A percentile compares a stretch with the other conserved stretches of the same genome.
Conservation (phyloP, 2,113 vertebrate species). For the Callorhinus ursinus region DNA sequence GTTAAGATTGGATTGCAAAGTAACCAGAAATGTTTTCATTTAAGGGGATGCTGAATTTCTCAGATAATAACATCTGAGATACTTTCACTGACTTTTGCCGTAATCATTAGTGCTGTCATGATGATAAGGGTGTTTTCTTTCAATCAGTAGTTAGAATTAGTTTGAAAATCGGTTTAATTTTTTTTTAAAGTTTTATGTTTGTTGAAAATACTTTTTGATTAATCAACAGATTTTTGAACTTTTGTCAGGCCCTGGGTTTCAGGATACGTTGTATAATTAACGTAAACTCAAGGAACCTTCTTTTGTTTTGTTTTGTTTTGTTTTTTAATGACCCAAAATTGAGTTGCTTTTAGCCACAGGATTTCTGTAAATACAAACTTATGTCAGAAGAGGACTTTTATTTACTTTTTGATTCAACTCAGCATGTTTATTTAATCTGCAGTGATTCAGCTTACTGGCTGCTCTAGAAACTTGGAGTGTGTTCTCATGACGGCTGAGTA, state of each 20-base stretch:
- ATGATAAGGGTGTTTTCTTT: neutral
- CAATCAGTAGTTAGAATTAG: neutral
- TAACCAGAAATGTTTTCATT: neutral
- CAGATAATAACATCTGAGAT: neutral
- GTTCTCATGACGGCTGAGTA: neutral
- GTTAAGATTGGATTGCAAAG: neutral
- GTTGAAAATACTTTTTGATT: slow-evolving; percentile 34
- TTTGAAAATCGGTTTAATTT: neutral
- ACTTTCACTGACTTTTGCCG: neutral
- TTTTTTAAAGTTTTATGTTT: neutral
- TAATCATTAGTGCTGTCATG: neutral
- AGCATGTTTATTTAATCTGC: slow-evolving; percentile 79
- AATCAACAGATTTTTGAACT: neutral
- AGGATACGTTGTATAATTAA: slow-evolving; percentile 34
- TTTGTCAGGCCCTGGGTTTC: neutral
- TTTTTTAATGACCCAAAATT: slow-evolving; percentile 60
- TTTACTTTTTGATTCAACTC: slow-evolving; percentile 72
- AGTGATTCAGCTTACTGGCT: slow-evolving; percentile 66
- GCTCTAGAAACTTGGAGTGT: slow-evolving; percentile 9
- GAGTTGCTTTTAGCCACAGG: slow-evolving; percentile 76
- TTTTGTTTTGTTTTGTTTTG: slow-evolving; percentile 52
- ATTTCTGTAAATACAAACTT: slow-evolving; percentile 80
- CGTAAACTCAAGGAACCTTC: slow-evolving; percentile 21
- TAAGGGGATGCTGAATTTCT: neutral
- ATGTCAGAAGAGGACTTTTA: slow-evolving; percentile 74